A percentile compares a stretch with the other conserved stretches of the same genome.
Evolutionary conservation across 2,113 vertebrate genomes (phyloP).

Genomic region (Amia ocellicauda): DNA sequence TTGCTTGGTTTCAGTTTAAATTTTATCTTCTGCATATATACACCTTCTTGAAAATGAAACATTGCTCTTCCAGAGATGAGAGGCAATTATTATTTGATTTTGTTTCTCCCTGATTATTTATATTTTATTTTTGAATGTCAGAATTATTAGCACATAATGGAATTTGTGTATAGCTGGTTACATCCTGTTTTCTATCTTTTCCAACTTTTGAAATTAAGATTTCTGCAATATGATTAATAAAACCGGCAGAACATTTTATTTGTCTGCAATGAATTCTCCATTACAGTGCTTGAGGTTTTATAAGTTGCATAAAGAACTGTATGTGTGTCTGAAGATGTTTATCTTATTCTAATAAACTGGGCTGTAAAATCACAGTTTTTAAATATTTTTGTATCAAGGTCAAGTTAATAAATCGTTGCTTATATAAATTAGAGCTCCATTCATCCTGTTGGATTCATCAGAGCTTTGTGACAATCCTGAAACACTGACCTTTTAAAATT

Average conservation of each 20-base stretch:
- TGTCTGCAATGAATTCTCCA: slow-evolving; percentile 5
- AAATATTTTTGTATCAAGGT: not conserved
- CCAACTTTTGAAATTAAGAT: slow-evolving; percentile 17
- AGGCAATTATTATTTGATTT: slow-evolving; percentile 23
- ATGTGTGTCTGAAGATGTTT: not conserved
- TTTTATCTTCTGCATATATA: no score
- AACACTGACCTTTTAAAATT: no score
- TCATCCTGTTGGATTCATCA: no score
- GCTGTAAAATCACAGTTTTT: not conserved
- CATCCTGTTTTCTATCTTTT: slow-evolving; percentile 25
- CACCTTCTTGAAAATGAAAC: no score
- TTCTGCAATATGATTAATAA: slow-evolving; percentile 25
- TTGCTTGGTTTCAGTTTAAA: no score
- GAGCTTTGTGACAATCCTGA: no score
- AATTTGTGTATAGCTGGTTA: slow-evolving; percentile 13
- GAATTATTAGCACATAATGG: slow-evolving; percentile 12
- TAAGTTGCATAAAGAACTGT: not conserved
- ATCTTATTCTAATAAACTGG: not conserved
- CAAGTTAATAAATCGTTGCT: not conserved
- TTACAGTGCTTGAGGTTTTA: not conserved
- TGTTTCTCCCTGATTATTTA: slow-evolving; percentile 21
- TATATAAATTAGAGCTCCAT: no score
- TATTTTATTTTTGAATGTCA: slow-evolving; percentile 2
- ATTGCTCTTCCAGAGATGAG: no score
- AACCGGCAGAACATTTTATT: slow-evolving; percentile 12